phyloP scores from a whole-genome alignment of 2,797 vertebrate genomes.

The Rhynchonycteris naso region DNA sequence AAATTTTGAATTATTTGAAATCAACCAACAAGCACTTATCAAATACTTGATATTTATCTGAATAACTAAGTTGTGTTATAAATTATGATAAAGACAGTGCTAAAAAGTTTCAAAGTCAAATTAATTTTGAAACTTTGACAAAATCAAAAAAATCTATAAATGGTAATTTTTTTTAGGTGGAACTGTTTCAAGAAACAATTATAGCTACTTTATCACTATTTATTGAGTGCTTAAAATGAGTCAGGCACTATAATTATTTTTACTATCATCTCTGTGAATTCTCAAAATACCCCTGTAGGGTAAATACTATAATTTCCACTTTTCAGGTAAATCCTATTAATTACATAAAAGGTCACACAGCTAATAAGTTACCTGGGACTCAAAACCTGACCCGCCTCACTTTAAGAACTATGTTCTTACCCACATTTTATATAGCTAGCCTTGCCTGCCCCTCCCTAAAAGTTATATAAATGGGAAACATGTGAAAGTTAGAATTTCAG shows the following conservation, averaged over 20 bases:
- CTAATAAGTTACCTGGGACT: conserved; percentile 9
- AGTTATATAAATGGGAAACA: conserved; percentile 34
- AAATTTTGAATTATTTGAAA: conserved; percentile 27
- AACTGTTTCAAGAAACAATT: conserved; percentile 49
- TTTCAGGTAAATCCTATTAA: neutral
- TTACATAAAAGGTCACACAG: neutral
- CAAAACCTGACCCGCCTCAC: neutral
- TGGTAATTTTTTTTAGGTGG: neutral
- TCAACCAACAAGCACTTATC: conserved; percentile 5
- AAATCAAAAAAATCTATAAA: conserved; percentile 49
- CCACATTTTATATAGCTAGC: neutral
- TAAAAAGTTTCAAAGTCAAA: conserved; percentile 45
- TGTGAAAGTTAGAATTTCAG: neutral
- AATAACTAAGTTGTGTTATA: neutral
- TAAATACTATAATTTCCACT: neutral
- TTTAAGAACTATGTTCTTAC: conserved; percentile 31
- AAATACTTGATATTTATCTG: conserved; percentile 42
- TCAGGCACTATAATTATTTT: conserved; percentile 23
- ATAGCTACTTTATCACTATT: conserved; percentile 19
- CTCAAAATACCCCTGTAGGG: neutral
- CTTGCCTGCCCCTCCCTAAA: neutral
- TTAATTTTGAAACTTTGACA: conserved; percentile 40
- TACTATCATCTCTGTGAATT: conserved; percentile 18
- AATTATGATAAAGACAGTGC: neutral
- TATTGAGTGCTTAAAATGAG: neutral